These are phyloP conservation scores for Gymnothorax reevesii DNA, from an alignment of 2,797 vertebrate species.

Conservation along the genomic window DNA sequence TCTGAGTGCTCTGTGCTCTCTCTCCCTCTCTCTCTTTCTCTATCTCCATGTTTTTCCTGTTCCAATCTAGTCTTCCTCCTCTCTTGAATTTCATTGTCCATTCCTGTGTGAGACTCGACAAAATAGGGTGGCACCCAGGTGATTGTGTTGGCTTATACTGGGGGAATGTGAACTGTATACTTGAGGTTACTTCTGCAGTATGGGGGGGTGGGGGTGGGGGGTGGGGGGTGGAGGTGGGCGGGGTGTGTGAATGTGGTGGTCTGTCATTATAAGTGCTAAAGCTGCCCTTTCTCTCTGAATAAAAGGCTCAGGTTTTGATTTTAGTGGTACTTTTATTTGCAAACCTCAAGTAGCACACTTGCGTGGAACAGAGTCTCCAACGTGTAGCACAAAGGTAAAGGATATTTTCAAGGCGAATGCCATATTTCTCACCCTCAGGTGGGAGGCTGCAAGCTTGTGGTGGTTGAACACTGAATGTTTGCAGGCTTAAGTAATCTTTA, in stretches of 20 bases:
- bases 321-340: not conserved
- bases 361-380: not conserved
- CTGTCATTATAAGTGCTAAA: too few relatives aligned
- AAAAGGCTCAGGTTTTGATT: not conserved
- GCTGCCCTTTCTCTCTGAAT: too few relatives aligned
- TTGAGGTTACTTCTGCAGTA: not conserved
- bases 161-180: not conserved
- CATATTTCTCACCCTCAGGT: not conserved
- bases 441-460: not conserved
- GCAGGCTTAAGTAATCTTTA: not conserved
- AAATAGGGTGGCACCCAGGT: not conserved
- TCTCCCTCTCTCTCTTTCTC: conserved; percentile 9
- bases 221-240: not conserved
- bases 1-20: not conserved
- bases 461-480: not conserved
- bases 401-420: not conserved
- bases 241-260: not conserved
- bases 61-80: not conserved
- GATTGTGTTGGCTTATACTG: not conserved
- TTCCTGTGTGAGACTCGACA: not conserved
- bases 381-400: not conserved
- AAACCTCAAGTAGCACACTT: not conserved
- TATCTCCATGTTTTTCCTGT: not conserved
- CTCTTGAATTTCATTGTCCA: not conserved
- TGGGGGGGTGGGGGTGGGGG: not conserved